Evolutionary conservation across 2,888 invertebrate species (phyloP).

Genomic region (Hyalella azteca): DNA sequence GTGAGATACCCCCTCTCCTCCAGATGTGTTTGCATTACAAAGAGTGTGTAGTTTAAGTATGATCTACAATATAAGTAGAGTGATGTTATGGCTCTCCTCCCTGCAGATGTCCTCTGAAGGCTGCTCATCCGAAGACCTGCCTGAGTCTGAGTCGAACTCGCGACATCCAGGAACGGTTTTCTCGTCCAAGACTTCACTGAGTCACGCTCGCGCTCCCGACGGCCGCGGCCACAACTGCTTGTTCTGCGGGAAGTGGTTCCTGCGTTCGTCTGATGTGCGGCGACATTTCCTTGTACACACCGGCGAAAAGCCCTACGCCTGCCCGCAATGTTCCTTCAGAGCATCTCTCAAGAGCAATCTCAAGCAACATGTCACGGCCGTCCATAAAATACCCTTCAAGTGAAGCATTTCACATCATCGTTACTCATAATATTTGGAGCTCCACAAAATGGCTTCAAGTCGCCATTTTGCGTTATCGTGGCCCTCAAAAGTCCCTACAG

Average conservation of each 20-base stretch:
- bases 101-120: slow-evolving; percentile 8
- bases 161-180: background rate
- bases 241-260: slow-evolving; percentile 29
- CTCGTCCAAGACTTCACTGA: background rate
- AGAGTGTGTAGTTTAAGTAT: too few relatives aligned
- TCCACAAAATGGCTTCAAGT: too few relatives aligned
- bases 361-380: slow-evolving; percentile 19
- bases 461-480: too few relatives aligned
- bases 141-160: background rate
- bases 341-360: slow-evolving; percentile 31
- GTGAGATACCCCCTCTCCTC: too few relatives aligned
- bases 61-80: slow-evolving; percentile 21
- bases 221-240: slow-evolving; percentile 4
- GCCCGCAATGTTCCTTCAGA: slow-evolving; percentile 16
- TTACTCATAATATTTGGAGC: too few relatives aligned
- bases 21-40: too few relatives aligned
- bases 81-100: slow-evolving; percentile 27
- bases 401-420: too few relatives aligned
- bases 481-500: too few relatives aligned
- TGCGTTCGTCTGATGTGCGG: background rate
- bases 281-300: slow-evolving; percentile 25
- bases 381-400: slow-evolving; percentile 27
- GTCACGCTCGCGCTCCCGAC: background rate
- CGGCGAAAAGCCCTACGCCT: slow-evolving; percentile 26
- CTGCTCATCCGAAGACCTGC: background rate